Evolutionary conservation across 2,113 vertebrate genomes (phyloP).

Genomic region (Rhinoderma darwinii): DNA sequence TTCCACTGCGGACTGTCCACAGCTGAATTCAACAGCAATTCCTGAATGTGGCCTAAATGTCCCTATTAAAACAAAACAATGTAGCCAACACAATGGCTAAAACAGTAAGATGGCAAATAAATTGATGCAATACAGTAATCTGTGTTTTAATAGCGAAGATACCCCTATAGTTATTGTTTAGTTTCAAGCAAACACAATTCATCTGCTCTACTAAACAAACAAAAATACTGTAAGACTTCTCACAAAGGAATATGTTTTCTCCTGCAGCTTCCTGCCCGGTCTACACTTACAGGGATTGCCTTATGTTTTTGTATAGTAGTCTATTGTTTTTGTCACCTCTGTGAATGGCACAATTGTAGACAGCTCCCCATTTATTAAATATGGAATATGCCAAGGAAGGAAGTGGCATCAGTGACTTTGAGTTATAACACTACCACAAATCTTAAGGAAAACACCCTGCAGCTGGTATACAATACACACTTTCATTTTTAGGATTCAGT

Average conservation of each 20-base stretch:
- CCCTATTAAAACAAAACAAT: no score
- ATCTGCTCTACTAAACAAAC: neutral
- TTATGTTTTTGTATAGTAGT: slow-evolving; percentile 34
- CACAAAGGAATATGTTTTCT: neutral
- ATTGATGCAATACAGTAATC: no score
- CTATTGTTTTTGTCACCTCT: slow-evolving; percentile 29
- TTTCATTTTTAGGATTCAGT: neutral
- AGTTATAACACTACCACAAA: neutral
- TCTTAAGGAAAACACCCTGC: neutral
- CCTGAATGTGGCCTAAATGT: no score
- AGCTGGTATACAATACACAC: slow-evolving; percentile 18
- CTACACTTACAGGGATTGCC: slow-evolving; percentile 26
- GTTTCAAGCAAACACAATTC: neutral
- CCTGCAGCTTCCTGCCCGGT: neutral
- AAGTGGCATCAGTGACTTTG: slow-evolving; percentile 4
- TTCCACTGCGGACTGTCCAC: no score
- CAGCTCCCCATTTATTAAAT: neutral
- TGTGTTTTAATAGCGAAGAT: no score
- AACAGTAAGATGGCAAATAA: no score
- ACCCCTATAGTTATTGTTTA: no score
- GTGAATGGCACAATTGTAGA: slow-evolving; percentile 39
- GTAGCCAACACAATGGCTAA: no score
- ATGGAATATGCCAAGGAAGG: slow-evolving; percentile 41
- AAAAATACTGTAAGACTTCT: neutral
- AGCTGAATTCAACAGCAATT: no score